Evolutionary conservation across 2,797 vertebrate genomes (phyloP), one percentile per base, ranked within the genome.

Genomic region (Tapera naevia): DNA sequence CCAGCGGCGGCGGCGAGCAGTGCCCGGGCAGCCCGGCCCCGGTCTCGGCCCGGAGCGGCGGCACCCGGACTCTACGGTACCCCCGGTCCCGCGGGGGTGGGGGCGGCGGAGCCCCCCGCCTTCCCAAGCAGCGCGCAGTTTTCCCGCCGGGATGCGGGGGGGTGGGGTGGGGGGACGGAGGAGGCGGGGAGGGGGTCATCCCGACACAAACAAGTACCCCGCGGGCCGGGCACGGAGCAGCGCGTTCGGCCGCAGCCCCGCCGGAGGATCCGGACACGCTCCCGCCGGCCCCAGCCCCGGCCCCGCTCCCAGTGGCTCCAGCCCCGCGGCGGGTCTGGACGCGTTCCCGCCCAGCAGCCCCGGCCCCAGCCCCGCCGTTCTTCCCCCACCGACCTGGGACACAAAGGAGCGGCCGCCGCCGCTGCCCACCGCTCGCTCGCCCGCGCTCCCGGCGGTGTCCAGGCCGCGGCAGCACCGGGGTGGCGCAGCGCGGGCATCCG

Each of bases 401-500:
- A 89, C 74, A 83, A 80, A 60, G 51, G 71, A 18, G n/a, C n/a
- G 60, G 80, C 43, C 27, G 69, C 60, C 21, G 32, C 35, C 32
- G 48, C 81, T 60, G 60, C 23, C 27, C 50, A 76, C 45, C 60
- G 46, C 62, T 35, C 78, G 22, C 62, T 74, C 83, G 61, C 56
- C 87, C 54, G 71, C 37, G 45, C 50, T 79, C 72, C 69, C 45
- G 72, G 62, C 72, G 39, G 57, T 83, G 87, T 84, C 93, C 96
- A 97, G 96, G 96, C 96, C 96, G 92, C 94, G 69, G 91, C 87
- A 88, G 89, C 92, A 82, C 75, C 95, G 94, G 87, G 75, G 61
- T 97, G 92, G 96, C 96, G 94, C 94, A 94, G 43, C 62, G 58
- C 79, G 46, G 85, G 89, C 94, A 97, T 95, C 95, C 95, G 92